Evolutionary conservation across 2,113 vertebrate species (phyloP).

Genomic region (Lonchura striata): DNA sequence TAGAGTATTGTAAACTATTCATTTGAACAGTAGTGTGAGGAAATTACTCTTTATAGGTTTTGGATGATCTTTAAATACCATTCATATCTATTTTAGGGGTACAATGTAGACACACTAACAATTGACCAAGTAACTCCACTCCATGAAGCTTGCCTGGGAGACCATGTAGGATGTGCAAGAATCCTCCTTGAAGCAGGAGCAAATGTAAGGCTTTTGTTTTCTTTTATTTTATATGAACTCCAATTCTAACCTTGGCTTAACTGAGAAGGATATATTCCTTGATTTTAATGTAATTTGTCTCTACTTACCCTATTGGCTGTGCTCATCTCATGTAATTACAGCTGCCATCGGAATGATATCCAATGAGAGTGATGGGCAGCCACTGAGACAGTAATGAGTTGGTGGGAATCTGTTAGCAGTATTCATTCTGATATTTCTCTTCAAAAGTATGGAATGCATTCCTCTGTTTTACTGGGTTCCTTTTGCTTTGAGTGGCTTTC

Average conservation of each 20-base stretch:
- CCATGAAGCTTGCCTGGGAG: conserved; percentile 92
- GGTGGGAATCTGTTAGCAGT: not conserved
- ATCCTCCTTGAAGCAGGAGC: conserved; percentile 92
- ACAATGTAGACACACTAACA: conserved; percentile 89
- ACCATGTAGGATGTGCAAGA: conserved; percentile 87
- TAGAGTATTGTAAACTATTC: not conserved
- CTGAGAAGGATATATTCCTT: not conserved
- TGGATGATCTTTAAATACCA: not conserved
- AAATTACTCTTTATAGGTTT: fast-evolving
- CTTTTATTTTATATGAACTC: not conserved
- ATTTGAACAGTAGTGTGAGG: not conserved
- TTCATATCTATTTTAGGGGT: conserved; percentile 78
- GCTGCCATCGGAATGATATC: not conserved
- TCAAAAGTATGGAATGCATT: not conserved
- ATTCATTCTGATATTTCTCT: not conserved
- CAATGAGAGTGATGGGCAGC: not conserved
- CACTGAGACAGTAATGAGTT: not conserved
- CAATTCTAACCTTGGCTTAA: not conserved
- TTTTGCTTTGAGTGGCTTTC: not conserved
- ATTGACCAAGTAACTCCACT: conserved; percentile 93
- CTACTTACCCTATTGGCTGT: not conserved
- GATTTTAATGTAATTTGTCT: not conserved
- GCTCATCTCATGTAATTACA: not conserved
- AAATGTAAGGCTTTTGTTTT: conserved; percentile 79
- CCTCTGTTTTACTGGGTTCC: not conserved